A percentile compares a stretch with the other conserved stretches of the same genome.
phyloP scores from a whole-genome alignment of 2,797 vertebrate species.

The Arctocebus calabarensis region DNA sequence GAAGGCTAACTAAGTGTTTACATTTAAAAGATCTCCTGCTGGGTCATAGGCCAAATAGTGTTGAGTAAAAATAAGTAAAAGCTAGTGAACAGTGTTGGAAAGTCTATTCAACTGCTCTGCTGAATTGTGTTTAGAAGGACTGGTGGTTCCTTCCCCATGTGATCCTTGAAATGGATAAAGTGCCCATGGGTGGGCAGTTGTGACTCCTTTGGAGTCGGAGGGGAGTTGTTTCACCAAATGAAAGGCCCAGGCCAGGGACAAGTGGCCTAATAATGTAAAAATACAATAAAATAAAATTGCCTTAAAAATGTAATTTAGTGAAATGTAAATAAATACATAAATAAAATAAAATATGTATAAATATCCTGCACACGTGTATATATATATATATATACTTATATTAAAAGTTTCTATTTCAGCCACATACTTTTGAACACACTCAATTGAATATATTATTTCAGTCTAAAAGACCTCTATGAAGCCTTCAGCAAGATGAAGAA shows the following conservation, averaged over 20 bases:
- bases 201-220: neutral
- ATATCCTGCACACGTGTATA: neutral
- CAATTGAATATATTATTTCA: neutral
- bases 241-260: neutral
- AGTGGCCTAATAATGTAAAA: neutral
- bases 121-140: neutral
- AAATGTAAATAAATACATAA: neutral
- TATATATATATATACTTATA: too few species aligned
- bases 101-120: neutral
- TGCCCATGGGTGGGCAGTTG: too few species aligned
- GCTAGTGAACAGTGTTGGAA: slow-evolving; percentile 6
- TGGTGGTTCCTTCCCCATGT: neutral
- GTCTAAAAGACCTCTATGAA: neutral
- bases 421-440: neutral
- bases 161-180: neutral
- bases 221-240: neutral
- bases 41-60: neutral
- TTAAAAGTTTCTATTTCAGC: neutral
- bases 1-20: slow-evolving; percentile 31
- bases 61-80: slow-evolving; percentile 40
- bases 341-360: neutral
- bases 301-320: neutral
- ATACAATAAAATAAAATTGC: neutral
- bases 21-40: slow-evolving; percentile 14
- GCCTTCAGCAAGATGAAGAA: neutral